Base-by-base conservation (phyloP, 2,888 invertebrate species). In the Conops quadrifasciatus region DNA sequence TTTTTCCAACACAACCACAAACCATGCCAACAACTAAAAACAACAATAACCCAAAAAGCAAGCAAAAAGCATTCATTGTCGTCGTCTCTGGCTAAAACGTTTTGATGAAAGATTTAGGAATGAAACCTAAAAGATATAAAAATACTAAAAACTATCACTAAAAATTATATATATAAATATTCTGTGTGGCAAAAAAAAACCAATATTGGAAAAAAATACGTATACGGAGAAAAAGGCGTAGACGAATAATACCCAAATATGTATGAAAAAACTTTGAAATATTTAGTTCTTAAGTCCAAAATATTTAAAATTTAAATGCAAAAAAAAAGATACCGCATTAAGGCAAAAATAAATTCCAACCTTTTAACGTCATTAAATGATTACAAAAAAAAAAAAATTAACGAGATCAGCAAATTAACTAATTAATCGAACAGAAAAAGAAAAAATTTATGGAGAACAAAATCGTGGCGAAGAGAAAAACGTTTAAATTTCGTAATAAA, bases 171-270 rank as follows among this genome's bases (percentile, higher is more conserved):
- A 75, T 70, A 70, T 73, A 73, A 71, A 72, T 56, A 66, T 72
- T 69, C 62, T 67, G 66, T 78, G 77, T 75, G 79, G 80, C 78
- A 79, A 77, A 75, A 75, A 75, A 76, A 60, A 67, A 11, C 4
- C 21, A 49, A 56, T 58, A 51, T 65, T 65, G 53, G 43, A 73
- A 73, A 72, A 60, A 63, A 70, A 71, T 65, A 47, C 47, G 66
- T 49, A 66, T 70, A 73, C 65, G 49, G 53, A 60, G 56, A 72
- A 71, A 73, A 72, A 74, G 72, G 58, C 71, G 67, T 70, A 68
- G 71, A 49, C 66, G 67, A 73, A 67, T n/a, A n/a, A 51, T 70
- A 67, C 2, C 28, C 72, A 72, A 73, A 72, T 74, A 70, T 66
- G 71, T 74, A 75, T 59, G 62, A 73, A 68, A 75, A 67, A 71